Evolutionary conservation across 2,888 invertebrate genomes (phyloP).

Genomic region (Harpalus rubripes): DNA sequence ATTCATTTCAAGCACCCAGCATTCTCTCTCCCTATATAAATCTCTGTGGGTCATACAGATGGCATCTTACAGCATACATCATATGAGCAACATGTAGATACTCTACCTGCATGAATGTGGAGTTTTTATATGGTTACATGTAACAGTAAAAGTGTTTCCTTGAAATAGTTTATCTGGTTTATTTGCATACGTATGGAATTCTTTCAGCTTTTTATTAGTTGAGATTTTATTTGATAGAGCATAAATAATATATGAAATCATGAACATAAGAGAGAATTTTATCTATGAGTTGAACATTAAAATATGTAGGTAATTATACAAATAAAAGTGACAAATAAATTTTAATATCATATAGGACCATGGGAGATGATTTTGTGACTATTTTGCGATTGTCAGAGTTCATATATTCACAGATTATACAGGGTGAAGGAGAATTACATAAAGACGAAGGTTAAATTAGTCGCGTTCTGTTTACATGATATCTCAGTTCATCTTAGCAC

Average conservation of each 20-base stretch:
- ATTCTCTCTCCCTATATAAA: background rate
- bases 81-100: constrained; percentile 1
- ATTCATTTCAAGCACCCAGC: background rate
- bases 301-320: too few relatives aligned
- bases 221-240: constrained; percentile 31
- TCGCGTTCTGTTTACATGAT: too few relatives aligned
- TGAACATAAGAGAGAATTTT: background rate
- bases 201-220: constrained; percentile 36
- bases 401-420: too few relatives aligned
- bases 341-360: too few relatives aligned
- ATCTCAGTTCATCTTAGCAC: too few relatives aligned
- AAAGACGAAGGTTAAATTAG: too few relatives aligned
- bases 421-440: too few relatives aligned
- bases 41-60: constrained; percentile 13
- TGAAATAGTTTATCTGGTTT: constrained; percentile 44
- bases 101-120: constrained; percentile 34
- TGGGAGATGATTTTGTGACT: too few relatives aligned
- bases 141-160: constrained; percentile 50
- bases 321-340: too few relatives aligned
- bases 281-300: too few relatives aligned
- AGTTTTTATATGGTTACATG: constrained; percentile 21
- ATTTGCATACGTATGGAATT: constrained; percentile 50
- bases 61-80: constrained; percentile 15
- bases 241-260: constrained; percentile 28
- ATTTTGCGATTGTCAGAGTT: too few relatives aligned